These are phyloP conservation scores for Enteromius afrohamiltoni DNA, from an alignment of 2,797 vertebrate species.

Conservation along the genomic window DNA sequence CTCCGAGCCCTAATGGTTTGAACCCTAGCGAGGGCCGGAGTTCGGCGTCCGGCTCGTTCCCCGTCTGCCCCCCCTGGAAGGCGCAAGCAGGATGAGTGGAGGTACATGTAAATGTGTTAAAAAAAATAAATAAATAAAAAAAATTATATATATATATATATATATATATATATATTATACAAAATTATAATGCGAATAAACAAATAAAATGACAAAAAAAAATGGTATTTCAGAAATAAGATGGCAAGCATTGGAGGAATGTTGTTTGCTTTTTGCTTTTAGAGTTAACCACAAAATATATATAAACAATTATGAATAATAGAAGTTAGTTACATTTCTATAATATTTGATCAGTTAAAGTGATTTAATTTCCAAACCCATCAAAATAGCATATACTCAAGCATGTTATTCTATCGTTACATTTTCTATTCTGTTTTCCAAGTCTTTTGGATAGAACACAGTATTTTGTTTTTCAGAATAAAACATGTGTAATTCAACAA, in stretches of 20 bases:
- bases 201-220: neutral
- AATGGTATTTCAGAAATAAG: neutral
- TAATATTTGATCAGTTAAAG: neutral
- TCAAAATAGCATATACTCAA: neutral
- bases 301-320: neutral
- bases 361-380: neutral
- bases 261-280: neutral
- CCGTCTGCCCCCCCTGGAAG: no score
- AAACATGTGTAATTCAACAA: conserved; percentile 8
- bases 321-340: neutral
- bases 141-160: neutral
- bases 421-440: neutral
- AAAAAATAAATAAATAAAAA: neutral
- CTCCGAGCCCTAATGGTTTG: no score
- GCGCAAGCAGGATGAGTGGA: no score
- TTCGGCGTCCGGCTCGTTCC: no score
- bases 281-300: neutral
- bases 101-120: no score
- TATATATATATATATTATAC: neutral
- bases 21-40: no score
- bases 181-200: neutral
- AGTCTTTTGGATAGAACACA: neutral
- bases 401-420: neutral
- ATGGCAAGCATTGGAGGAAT: neutral
- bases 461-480: conserved; percentile 51